Evolutionary conservation across 2,797 vertebrate species (phyloP).

Genomic region (Oryzias dopingdopingensis): DNA sequence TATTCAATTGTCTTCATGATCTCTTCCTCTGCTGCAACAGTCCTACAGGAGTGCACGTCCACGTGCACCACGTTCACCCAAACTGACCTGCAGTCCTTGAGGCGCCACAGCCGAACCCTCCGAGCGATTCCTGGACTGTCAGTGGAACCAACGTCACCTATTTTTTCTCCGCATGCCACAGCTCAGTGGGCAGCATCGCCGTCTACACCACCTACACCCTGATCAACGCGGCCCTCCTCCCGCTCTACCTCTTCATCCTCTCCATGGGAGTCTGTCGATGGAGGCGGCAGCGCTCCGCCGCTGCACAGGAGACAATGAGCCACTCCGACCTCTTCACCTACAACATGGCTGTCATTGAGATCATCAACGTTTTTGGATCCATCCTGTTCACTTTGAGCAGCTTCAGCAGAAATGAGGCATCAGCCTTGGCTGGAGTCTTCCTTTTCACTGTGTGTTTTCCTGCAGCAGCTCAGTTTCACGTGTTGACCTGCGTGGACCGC

Average conservation of each 20-base stretch:
- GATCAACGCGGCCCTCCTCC: neutral
- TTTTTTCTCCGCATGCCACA: neutral
- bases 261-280: neutral
- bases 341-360: constrained; percentile 7
- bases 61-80: too few species aligned
- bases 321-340: constrained; percentile 18
- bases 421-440: neutral
- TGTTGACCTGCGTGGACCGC: constrained; percentile 16
- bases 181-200: neutral
- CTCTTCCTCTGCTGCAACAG: too few species aligned
- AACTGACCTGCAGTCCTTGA: too few species aligned
- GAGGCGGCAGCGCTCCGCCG: neutral
- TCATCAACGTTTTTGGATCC: rapidly evolving
- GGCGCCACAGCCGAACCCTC: too few species aligned
- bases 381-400: neutral
- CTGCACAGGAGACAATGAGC: neutral
- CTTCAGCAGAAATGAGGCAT: neutral
- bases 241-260: constrained; percentile 2
- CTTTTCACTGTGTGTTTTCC: neutral
- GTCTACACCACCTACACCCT: rapidly evolving
- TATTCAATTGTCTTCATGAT: too few species aligned
- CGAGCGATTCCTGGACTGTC: too few species aligned
- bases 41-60: too few species aligned
- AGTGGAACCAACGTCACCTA: neutral
- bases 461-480: constrained; percentile 18